Evolutionary conservation across 2,113 vertebrate species (phyloP).

Genomic region (Dunckerocampus dactyliophorus): DNA sequence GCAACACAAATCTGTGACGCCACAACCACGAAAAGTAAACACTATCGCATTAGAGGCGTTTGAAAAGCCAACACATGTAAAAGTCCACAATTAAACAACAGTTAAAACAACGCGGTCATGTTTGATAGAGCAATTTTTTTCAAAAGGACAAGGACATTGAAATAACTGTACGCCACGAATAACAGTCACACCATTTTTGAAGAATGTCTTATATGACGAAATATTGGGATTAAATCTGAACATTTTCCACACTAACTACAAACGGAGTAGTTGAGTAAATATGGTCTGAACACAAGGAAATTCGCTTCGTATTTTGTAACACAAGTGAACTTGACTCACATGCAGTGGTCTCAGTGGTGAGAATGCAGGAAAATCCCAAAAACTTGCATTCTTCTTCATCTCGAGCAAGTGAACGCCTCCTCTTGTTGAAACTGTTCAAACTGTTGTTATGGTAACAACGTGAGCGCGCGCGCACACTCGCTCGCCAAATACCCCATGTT

Average conservation of each 20-base stretch:
- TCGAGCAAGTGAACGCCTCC: no score
- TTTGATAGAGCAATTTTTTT: not conserved
- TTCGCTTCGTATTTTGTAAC: no score
- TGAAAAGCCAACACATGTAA: not conserved
- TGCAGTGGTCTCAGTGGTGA: not conserved
- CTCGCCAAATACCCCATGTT: no score
- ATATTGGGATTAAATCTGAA: not conserved
- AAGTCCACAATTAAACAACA: not conserved
- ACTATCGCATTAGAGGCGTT: not conserved
- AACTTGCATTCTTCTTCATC: not conserved
- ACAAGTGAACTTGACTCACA: not conserved
- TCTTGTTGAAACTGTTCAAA: no score
- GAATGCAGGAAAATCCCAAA: not conserved
- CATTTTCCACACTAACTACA: no score
- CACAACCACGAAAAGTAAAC: not conserved
- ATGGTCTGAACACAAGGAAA: no score
- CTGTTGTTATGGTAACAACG: not conserved
- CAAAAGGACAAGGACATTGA: not conserved
- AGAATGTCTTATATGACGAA: not conserved
- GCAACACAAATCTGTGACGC: slow-evolving; percentile 1
- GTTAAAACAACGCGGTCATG: no score
- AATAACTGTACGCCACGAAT: not conserved
- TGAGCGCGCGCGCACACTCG: not conserved
- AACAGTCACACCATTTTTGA: not conserved
- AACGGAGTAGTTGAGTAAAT: not conserved